Evolutionary conservation across 2,888 invertebrate genomes (phyloP).

Genomic region (Nomada fabriciana): DNA sequence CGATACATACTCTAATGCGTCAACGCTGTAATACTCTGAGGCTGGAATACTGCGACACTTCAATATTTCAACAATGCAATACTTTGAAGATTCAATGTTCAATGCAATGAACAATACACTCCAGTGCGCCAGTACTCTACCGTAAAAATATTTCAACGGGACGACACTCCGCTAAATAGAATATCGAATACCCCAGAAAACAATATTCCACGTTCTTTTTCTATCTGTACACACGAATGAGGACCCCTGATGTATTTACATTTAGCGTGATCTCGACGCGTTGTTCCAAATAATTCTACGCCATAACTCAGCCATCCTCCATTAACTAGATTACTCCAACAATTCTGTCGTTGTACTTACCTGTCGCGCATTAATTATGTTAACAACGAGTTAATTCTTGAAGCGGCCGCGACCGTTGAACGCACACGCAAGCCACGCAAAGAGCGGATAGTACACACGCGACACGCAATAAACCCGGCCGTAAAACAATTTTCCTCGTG

Average conservation of each 20-base stretch:
- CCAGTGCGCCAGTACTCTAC: too few species aligned
- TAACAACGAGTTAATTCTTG: not conserved
- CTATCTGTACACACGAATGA: too few species aligned
- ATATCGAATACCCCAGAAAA: too few species aligned
- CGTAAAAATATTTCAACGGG: too few species aligned
- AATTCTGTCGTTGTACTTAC: slow-evolving; percentile 14
- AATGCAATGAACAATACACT: too few species aligned
- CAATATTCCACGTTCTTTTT: too few species aligned
- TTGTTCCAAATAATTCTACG: not conserved
- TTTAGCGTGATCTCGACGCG: not conserved
- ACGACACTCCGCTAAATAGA: too few species aligned
- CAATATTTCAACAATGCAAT: too few species aligned
- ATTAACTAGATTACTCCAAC: slow-evolving; percentile 28
- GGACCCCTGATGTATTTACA: not conserved
- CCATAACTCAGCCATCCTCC: slow-evolving; percentile 18
- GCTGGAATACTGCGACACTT: too few species aligned
- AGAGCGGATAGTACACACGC: not conserved
- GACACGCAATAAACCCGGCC: not conserved
- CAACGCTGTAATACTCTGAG: too few species aligned
- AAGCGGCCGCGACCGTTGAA: not conserved
- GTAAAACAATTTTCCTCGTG: not conserved
- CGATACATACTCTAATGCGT: too few species aligned
- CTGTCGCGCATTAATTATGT: slow-evolving; percentile 21
- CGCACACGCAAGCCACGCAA: not conserved
- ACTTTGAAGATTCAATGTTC: too few species aligned